Conservation (phyloP, 2,888 invertebrate species). For the Agrochola litura region DNA sequence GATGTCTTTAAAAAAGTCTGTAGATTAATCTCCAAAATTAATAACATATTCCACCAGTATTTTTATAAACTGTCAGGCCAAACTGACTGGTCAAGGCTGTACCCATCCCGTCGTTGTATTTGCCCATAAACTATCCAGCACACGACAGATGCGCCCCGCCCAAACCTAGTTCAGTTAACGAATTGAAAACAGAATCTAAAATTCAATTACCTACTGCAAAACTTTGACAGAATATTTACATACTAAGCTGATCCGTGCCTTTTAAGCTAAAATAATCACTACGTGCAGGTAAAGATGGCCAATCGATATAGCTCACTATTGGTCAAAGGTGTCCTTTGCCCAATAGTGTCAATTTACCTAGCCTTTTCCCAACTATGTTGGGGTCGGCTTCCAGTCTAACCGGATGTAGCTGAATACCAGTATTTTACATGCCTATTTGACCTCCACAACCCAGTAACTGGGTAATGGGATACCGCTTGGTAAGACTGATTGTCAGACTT, state of each 20-base stretch:
- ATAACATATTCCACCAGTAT: not conserved
- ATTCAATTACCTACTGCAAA: constrained; percentile 52
- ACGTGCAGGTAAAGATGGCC: not conserved
- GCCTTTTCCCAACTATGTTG: too few relatives aligned
- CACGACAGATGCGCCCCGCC: constrained; percentile 52
- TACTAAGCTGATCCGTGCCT: constrained; percentile 18
- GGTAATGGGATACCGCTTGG: too few relatives aligned
- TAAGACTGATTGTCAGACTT: too few relatives aligned
- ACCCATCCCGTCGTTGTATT: constrained; percentile 17
- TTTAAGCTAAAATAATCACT: constrained; percentile 2
- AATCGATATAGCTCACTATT: not conserved
- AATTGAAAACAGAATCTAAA: constrained; percentile 61
- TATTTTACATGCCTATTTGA: too few relatives aligned
- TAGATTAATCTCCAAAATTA: constrained; percentile 4
- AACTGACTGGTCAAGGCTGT: constrained; percentile 22
- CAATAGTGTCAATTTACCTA: too few relatives aligned
- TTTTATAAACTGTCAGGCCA: constrained; percentile 11
- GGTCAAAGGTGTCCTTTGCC: too few relatives aligned
- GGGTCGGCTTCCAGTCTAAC: too few relatives aligned
- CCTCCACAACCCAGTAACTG: too few relatives aligned
- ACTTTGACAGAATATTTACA: constrained; percentile 46
- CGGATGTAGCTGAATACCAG: too few relatives aligned
- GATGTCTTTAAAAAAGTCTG: not conserved
- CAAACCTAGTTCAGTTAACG: constrained; percentile 55
- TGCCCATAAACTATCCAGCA: constrained; percentile 50